A percentile compares a stretch with the other conserved stretches of the same genome.
These are phyloP conservation scores for Athalia cordata DNA, from an alignment of 2,888 invertebrate species.

Conservation along the genomic window DNA sequence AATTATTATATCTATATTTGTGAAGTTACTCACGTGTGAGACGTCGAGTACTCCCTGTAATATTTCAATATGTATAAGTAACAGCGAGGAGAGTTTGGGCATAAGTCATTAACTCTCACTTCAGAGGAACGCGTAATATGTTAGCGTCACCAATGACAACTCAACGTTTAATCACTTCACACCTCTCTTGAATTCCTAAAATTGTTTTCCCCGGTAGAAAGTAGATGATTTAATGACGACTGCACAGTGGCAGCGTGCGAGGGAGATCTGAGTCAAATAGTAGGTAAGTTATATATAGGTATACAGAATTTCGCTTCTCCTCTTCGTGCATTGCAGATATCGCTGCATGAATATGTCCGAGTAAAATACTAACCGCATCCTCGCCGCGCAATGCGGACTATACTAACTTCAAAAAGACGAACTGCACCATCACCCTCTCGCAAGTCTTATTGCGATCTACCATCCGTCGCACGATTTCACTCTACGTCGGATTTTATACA, in stretches of 20 bases:
- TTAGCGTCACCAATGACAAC: conserved; percentile 68
- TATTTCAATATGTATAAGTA: too few relatives aligned
- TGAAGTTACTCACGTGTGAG: too few relatives aligned
- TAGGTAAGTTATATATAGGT: too few relatives aligned
- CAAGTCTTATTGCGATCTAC: too few relatives aligned
- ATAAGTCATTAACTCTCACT: conserved; percentile 63
- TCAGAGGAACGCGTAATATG: conserved; percentile 59
- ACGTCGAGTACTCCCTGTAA: too few relatives aligned
- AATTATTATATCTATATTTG: too few relatives aligned
- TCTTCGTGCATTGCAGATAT: too few relatives aligned
- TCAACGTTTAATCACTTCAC: conserved; percentile 68
- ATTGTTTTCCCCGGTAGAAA: conserved; percentile 38
- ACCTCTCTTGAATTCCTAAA: conserved; percentile 60
- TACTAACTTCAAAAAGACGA: too few relatives aligned
- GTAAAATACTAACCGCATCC: neutral
- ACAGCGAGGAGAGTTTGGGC: conserved; percentile 52
- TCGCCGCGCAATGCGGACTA: neutral
- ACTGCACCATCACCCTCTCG: too few relatives aligned
- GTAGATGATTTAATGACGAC: conserved; percentile 41
- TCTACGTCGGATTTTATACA: conserved; percentile 17
- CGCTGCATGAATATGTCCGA: neutral
- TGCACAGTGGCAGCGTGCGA: neutral
- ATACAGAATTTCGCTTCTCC: too few relatives aligned
- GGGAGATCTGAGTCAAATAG: too few relatives aligned
- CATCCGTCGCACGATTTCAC: conserved; percentile 5